A percentile compares a stretch with the other conserved stretches of the same genome.
phyloP scores from a whole-genome alignment of 2,888 invertebrate genomes.

The Clusia tigrina region DNA sequence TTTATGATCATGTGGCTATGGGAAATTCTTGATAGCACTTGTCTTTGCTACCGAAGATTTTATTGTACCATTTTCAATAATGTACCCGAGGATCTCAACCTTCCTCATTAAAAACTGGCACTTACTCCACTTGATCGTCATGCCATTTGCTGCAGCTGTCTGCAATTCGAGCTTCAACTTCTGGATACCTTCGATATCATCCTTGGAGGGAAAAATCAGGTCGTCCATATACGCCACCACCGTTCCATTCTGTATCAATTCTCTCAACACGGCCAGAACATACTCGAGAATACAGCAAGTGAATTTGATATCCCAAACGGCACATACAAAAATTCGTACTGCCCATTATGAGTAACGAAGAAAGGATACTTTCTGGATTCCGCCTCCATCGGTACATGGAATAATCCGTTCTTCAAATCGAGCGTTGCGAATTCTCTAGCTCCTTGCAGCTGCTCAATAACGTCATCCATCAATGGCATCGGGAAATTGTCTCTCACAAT shows the following conservation, averaged over 20 bases:
- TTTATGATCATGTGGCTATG: constrained; percentile 17
- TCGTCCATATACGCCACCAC: constrained; percentile 15
- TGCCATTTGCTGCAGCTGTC: neutral
- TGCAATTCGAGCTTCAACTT: neutral
- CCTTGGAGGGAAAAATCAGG: constrained; percentile 12
- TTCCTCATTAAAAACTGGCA: neutral
- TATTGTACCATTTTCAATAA: constrained; percentile 7
- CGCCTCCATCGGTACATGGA: constrained; percentile 20
- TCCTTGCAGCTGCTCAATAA: constrained; percentile 23
- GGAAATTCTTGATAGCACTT: constrained; percentile 14
- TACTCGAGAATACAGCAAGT: constrained; percentile 14
- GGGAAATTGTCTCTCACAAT: constrained; percentile 13
- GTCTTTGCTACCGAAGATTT: constrained; percentile 14
- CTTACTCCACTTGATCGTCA: neutral
- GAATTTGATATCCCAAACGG: constrained; percentile 15
- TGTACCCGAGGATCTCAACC: neutral
- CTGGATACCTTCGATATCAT: constrained; percentile 13
- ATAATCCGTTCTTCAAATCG: constrained; percentile 20
- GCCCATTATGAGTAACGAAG: constrained; percentile 11
- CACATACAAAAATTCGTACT: constrained; percentile 11
- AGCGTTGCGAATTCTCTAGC: constrained; percentile 17
- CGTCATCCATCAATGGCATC: constrained; percentile 22
- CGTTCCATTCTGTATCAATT: neutral
- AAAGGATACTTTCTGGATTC: constrained; percentile 22
- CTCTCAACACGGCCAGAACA: constrained; percentile 4